Conservation (phyloP, 1,140 invertebrate species). For the Grapholita molesta region DNA sequence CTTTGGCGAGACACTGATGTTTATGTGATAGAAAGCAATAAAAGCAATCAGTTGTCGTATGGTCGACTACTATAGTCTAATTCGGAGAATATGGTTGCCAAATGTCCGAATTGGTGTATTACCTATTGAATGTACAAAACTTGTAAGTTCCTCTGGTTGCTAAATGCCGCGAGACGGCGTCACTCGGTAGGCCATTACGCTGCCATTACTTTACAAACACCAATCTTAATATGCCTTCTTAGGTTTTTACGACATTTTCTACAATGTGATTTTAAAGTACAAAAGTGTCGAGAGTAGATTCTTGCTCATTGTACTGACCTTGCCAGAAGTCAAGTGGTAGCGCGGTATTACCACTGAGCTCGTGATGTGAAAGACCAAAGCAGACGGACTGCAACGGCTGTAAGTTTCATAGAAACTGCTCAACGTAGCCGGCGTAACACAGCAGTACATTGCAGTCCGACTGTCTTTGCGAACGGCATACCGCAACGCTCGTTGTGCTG, state of each 20-base stretch:
- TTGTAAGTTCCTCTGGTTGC: background rate
- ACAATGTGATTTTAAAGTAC: constrained; percentile 56
- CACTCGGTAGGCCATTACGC: background rate
- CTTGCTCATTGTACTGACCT: constrained; percentile 8
- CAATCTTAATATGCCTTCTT: constrained; percentile 24
- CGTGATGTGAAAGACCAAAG: background rate
- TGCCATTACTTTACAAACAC: constrained; percentile 20
- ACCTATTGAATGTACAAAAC: background rate
- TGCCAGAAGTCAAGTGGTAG: constrained; percentile 8
- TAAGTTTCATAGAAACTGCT: background rate
- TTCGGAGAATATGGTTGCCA: constrained; percentile 1
- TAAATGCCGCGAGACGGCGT: background rate
- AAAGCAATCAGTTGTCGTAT: constrained; percentile 1
- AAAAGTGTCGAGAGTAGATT: constrained; percentile 35
- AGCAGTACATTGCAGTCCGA: background rate
- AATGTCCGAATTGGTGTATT: background rate
- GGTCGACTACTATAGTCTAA: constrained; percentile 5
- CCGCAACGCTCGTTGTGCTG: constrained; percentile 27
- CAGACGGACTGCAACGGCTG: background rate
- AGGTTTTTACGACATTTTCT: constrained; percentile 28
- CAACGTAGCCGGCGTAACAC: background rate
- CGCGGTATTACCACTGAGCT: background rate
- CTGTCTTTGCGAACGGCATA: background rate
- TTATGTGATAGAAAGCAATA: constrained; percentile 2
- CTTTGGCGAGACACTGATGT: background rate